A percentile compares a stretch with the other conserved stretches of the same genome.
phyloP scores from a whole-genome alignment of 2,888 invertebrate species.

The Nudaria mundana region DNA sequence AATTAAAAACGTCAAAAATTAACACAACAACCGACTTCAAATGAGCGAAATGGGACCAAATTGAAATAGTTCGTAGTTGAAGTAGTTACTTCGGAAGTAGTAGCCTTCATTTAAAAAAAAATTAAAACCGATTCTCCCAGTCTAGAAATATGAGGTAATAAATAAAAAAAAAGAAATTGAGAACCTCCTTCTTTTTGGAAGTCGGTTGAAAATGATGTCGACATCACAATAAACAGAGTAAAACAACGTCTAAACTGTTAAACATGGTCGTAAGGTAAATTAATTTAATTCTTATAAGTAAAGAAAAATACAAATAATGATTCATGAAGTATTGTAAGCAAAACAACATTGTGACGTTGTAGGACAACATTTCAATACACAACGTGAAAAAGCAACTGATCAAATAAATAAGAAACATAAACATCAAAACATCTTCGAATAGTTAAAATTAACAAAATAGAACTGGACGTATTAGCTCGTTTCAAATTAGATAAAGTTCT shows the following conservation, averaged over 20 bases:
- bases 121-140: too few species aligned
- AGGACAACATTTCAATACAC: not conserved
- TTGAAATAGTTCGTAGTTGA: too few species aligned
- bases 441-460: too few species aligned
- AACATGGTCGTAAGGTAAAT: not conserved
- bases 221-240: conserved; percentile 40
- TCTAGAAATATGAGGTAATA: too few species aligned
- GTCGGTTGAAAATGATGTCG: conserved; percentile 21
- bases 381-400: not conserved
- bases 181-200: conserved; percentile 28
- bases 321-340: not conserved
- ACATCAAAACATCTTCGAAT: too few species aligned
- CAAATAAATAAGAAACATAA: not conserved
- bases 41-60: too few species aligned
- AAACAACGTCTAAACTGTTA: conserved; percentile 4
- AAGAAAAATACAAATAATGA: not conserved
- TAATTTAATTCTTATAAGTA: not conserved
- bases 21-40: too few species aligned
- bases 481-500: too few species aligned
- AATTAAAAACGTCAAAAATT: too few species aligned
- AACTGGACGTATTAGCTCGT: not conserved
- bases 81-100: too few species aligned
- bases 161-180: too few species aligned
- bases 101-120: too few species aligned
- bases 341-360: not conserved